Evolutionary conservation across 2,888 invertebrate species (phyloP).

Genomic region (Eupithecia exiguata): DNA sequence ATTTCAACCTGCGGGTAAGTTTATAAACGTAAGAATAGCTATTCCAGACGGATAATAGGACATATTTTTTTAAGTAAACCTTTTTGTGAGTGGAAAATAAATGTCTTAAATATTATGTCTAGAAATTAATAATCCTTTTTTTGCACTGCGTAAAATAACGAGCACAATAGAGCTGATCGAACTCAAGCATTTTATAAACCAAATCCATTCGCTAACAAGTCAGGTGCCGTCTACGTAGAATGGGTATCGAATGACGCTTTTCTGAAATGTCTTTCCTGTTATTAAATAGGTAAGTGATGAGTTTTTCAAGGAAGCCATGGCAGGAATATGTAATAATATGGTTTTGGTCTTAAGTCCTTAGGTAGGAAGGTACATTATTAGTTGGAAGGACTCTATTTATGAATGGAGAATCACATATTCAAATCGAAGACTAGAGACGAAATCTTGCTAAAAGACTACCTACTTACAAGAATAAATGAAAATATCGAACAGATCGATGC

Average conservation of each 20-base stretch:
- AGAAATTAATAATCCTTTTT: not conserved
- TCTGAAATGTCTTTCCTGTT: not conserved
- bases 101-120: too few relatives aligned
- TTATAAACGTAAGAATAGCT: not conserved
- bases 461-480: not conserved
- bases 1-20: too few relatives aligned
- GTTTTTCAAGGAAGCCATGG: not conserved
- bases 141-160: not conserved
- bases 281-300: not conserved
- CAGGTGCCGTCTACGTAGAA: not conserved
- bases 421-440: not conserved
- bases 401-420: too few relatives aligned
- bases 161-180: not conserved
- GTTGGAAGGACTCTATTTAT: too few relatives aligned
- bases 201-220: not conserved
- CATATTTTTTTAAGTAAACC: too few relatives aligned
- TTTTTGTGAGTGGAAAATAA: too few relatives aligned
- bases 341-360: too few relatives aligned
- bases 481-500: not conserved
- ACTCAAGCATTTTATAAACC: not conserved
- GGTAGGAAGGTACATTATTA: too few relatives aligned
- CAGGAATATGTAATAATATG: not conserved
- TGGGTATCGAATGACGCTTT: not conserved
- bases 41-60: too few relatives aligned
- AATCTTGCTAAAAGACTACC: not conserved